These are phyloP conservation scores for Petrocephalus microphthalmus DNA, from an alignment of 2,113 vertebrate species.

Conservation along the genomic window DNA sequence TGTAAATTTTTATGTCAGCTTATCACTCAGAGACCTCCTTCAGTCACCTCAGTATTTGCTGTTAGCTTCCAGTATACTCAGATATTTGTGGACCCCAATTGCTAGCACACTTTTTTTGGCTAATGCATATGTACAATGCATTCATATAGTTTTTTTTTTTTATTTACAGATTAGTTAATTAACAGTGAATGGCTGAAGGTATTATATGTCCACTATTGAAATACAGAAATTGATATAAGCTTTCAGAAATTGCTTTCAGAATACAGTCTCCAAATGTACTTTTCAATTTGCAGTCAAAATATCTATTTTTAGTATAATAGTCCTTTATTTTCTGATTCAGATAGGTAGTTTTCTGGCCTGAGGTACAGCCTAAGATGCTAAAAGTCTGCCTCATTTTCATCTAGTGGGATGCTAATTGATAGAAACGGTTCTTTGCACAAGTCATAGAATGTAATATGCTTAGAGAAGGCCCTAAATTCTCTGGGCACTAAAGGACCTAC, in stretches of 20 bases:
- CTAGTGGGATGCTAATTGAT: not conserved
- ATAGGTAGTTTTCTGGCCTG: not conserved
- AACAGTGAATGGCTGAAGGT: not conserved
- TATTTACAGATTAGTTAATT: not conserved
- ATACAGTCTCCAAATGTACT: not conserved
- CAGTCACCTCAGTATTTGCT: not conserved
- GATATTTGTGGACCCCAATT: not conserved
- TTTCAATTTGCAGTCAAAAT: not conserved
- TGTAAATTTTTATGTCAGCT: not conserved
- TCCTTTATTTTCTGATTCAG: not conserved
- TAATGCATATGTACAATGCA: too few species aligned
- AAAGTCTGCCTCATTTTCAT: not conserved
- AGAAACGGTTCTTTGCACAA: not conserved
- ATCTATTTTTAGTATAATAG: not conserved
- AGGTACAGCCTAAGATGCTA: not conserved
- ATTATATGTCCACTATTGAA: not conserved
- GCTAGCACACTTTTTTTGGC: not conserved
- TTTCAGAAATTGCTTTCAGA: not conserved
- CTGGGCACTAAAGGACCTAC: not conserved
- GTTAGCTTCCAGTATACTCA: not conserved
- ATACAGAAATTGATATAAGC: not conserved
- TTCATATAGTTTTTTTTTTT: not conserved
- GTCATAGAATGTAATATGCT: not conserved
- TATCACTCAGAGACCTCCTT: not conserved
- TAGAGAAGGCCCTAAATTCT: not conserved